Evolutionary conservation across 2,888 invertebrate species (phyloP).

Genomic region (Bruchidius siliquastri): DNA sequence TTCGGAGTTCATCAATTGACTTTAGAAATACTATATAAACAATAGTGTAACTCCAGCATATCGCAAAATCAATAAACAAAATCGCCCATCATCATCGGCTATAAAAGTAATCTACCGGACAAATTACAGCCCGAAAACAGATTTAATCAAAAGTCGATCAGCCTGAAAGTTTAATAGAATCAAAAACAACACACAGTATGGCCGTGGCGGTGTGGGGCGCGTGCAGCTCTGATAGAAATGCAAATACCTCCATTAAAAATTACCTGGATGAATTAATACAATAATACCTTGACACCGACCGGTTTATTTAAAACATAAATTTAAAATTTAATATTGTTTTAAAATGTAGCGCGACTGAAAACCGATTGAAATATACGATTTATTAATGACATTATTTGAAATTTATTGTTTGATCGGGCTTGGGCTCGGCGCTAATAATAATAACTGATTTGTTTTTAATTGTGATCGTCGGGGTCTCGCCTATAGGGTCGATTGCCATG

Average conservation of each 20-base stretch:
- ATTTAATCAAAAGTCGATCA: background rate
- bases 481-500: background rate
- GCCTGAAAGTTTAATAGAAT: background rate
- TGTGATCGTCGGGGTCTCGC: slow-evolving; percentile 8
- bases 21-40: too few species aligned
- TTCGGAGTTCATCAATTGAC: too few species aligned
- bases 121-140: background rate
- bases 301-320: slow-evolving; percentile 17
- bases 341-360: slow-evolving; percentile 18
- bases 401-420: slow-evolving; percentile 20
- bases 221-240: background rate
- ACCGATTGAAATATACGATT: slow-evolving; percentile 23
- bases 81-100: background rate
- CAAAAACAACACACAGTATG: background rate
- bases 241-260: background rate
- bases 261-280: background rate
- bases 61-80: background rate
- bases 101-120: background rate
- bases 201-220: background rate
- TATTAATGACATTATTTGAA: slow-evolving; percentile 24
- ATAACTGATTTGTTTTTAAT: slow-evolving; percentile 30
- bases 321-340: slow-evolving; percentile 18
- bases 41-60: background rate
- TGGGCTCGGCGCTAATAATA: slow-evolving; percentile 19
- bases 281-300: background rate